These are phyloP conservation scores for Psylliodes chrysocephalus DNA, from an alignment of 2,888 invertebrate species.

Conservation along the genomic window DNA sequence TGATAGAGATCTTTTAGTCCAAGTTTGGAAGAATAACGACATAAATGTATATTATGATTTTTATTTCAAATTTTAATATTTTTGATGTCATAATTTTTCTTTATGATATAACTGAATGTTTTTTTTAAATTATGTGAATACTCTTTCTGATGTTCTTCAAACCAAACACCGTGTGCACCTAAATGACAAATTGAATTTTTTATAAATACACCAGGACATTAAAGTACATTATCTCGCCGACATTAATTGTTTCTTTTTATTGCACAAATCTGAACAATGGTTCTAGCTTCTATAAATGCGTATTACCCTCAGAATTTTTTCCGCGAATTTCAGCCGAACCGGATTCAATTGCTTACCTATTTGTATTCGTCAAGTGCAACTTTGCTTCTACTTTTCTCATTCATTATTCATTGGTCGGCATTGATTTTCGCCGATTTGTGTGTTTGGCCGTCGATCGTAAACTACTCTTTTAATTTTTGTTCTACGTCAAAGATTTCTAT, in stretches of 20 bases:
- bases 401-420: slow-evolving; percentile 31
- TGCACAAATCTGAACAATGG: slow-evolving; percentile 3
- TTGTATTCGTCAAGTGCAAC: slow-evolving; percentile 33
- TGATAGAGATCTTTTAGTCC: no score
- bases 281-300: slow-evolving; percentile 4
- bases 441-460: slow-evolving; percentile 26
- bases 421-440: slow-evolving; percentile 34
- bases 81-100: no score
- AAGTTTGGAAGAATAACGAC: no score
- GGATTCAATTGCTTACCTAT: slow-evolving; percentile 28
- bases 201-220: no score
- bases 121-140: no score
- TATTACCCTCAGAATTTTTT: slow-evolving; percentile 30
- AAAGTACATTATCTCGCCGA: no score
- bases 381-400: slow-evolving; percentile 29
- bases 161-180: no score
- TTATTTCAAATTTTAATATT: no score
- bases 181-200: no score
- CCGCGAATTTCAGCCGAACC: slow-evolving; percentile 22
- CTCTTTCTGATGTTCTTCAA: no score
- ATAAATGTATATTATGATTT: no score
- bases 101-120: no score
- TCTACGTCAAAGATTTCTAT: slow-evolving; percentile 21
- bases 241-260: background rate
- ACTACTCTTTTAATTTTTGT: slow-evolving; percentile 16